Percentiles rank a stretch among this genome's conserved stretches.
These are phyloP conservation scores for Athene cunicularia DNA, from an alignment of 2,113 vertebrate genomes.

Conservation along the genomic window DNA sequence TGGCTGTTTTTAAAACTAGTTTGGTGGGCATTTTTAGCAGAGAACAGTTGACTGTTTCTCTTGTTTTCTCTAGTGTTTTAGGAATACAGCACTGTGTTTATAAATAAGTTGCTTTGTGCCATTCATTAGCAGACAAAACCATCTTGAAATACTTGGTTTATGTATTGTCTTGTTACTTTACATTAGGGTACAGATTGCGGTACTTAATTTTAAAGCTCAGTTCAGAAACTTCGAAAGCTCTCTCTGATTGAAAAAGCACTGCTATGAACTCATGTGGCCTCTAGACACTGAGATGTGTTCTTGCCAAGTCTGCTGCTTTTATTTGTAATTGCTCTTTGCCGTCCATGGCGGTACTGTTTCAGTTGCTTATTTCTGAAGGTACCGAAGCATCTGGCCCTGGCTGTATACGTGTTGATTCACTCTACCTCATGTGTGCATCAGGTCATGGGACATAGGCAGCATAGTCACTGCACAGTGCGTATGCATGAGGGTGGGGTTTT, in stretches of 20 bases:
- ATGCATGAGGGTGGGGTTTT: fast-evolving
- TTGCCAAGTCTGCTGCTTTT: neutral
- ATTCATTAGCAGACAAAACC: neutral
- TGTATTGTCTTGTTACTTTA: neutral
- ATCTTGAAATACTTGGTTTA: neutral
- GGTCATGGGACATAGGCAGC: neutral
- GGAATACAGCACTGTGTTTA: neutral
- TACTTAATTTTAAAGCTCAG: neutral
- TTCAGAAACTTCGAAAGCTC: neutral
- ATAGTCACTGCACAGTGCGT: neutral
- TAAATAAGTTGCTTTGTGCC: neutral
- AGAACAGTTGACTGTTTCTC: neutral
- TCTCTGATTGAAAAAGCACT: neutral
- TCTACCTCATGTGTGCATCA: neutral
- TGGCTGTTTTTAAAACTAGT: neutral
- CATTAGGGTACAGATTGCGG: no score
- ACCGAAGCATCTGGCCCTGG: neutral
- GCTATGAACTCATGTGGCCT: neutral
- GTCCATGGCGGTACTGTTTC: neutral
- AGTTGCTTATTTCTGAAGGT: neutral
- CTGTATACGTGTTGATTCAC: neutral
- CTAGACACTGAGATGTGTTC: neutral
- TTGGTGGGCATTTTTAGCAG: neutral
- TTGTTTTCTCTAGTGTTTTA: neutral
- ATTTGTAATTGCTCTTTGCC: neutral